Base-by-base conservation (phyloP, 2,797 vertebrate genomes). In the Arnoldichthys spilopterus region DNA sequence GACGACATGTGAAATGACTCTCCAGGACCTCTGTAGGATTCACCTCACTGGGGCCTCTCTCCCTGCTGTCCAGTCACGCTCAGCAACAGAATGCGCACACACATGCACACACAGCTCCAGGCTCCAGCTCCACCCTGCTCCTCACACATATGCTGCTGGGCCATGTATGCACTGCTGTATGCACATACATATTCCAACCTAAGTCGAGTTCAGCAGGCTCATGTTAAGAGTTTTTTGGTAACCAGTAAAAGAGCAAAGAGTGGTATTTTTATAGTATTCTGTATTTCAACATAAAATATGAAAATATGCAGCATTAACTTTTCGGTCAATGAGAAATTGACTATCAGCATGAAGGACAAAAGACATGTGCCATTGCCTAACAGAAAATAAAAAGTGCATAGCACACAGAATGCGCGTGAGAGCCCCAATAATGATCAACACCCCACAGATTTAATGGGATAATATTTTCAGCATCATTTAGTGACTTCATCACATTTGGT, bases 11-110 rank as follows among this genome's bases (percentile, higher is more conserved):
- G 81, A 83, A 87, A 83, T 78, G 71, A 80, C 75, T 85, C 77
- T 80, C 77, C 34, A 59, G 82, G 79, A 82, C 74, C 74, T 77
- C 30, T 63, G 75, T 72, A 58, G 72, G 81, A 81, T 77, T 78
- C 80, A 83, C 75, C 77, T 84, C 56, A 24, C 24, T 37, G 71
- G 82, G 82, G 84, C 84, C 84, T 76, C 84, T 76, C 82, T 64
- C 63, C 59, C 78, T 77, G 62, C 69, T 54, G 77, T 72, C 67
- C 61, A 82, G 77, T 83, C 82, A 85, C 26, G 77, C 78, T 82
- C 71, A 76, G 49, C 32, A 53, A 45, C 63, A 62, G n/a, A 51
- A 47, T 43, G 22, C 49, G 51, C 51, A 45, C 59, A 68, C 51
- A 66, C 75, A 70, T 51, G 28, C 59, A 67, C 70, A 61, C 79